These are phyloP conservation scores for Gadopsis bispinosus DNA, from an alignment of 2,797 vertebrate species.

Conservation along the genomic window DNA sequence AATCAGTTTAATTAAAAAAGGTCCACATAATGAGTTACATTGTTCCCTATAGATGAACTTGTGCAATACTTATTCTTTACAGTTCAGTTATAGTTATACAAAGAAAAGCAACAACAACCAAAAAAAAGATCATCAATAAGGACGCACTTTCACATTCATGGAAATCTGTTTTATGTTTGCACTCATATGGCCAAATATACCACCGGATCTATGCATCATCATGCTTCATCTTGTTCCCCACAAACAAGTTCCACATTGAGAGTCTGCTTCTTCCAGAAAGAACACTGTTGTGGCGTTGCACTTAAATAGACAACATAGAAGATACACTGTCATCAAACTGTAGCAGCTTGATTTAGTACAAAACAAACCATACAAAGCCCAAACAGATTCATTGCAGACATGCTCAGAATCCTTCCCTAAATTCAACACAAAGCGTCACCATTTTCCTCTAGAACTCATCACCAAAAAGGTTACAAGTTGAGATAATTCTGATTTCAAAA, in stretches of 20 bases:
- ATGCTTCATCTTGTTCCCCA: slow-evolving; percentile 52
- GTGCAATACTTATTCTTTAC: slow-evolving; percentile 51
- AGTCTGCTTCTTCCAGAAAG: slow-evolving; percentile 26
- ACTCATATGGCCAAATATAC: slow-evolving; percentile 48
- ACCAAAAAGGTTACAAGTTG: slow-evolving; percentile 17
- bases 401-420: slow-evolving; percentile 49
- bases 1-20: slow-evolving; percentile 2
- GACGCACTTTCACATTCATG: slow-evolving; percentile 72
- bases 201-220: slow-evolving; percentile 42
- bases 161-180: slow-evolving; percentile 49
- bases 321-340: slow-evolving; percentile 37
- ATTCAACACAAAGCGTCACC: slow-evolving; percentile 10
- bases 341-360: slow-evolving; percentile 51
- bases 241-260: slow-evolving; percentile 27
- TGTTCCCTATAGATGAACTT: slow-evolving; percentile 41
- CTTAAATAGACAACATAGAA: slow-evolving; percentile 27
- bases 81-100: slow-evolving; percentile 56
- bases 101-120: neutral
- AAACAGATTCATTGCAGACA: slow-evolving; percentile 38
- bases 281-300: slow-evolving; percentile 39
- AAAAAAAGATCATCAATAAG: slow-evolving; percentile 38
- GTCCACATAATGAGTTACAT: slow-evolving; percentile 20
- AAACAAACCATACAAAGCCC: slow-evolving; percentile 22
- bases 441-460: slow-evolving; percentile 7
- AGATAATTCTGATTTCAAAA: slow-evolving; percentile 35